These are phyloP conservation scores for Andrena chrysosceles DNA, from an alignment of 2,888 invertebrate species.

Conservation along the genomic window DNA sequence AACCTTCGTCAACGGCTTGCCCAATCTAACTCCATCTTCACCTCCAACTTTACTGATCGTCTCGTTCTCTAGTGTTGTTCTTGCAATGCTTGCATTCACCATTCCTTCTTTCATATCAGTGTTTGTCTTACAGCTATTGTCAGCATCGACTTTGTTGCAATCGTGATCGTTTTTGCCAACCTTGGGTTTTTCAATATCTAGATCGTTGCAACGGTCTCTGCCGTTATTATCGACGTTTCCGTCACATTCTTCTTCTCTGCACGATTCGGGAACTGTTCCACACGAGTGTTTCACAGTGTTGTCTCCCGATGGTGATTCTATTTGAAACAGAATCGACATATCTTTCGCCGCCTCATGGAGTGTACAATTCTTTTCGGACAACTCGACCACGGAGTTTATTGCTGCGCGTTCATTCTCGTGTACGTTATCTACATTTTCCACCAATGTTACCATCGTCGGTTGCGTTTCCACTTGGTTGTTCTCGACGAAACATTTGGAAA, in stretches of 20 bases:
- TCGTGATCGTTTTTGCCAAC: not conserved
- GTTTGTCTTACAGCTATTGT: conserved; percentile 7
- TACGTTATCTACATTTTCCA: not conserved
- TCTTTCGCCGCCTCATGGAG: not conserved
- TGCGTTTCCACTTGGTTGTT: not conserved
- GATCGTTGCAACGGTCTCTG: not conserved
- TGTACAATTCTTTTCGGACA: not conserved
- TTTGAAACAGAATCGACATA: not conserved
- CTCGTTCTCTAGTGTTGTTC: not conserved
- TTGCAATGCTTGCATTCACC: not conserved
- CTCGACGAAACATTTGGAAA: not conserved
- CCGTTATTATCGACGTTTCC: not conserved
- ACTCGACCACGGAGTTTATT: not conserved
- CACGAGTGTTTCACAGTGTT: not conserved
- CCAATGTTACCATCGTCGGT: not conserved
- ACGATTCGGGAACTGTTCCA: not conserved
- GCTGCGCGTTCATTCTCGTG: not conserved
- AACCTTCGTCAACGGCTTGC: conserved; percentile 22
- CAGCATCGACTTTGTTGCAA: not conserved
- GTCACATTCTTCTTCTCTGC: not conserved
- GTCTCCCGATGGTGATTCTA: not conserved
- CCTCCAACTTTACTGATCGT: not conserved
- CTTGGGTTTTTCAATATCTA: no score
- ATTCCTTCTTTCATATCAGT: not conserved
- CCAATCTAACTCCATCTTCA: not conserved